Conservation (phyloP, 2,797 vertebrate species). For the Esox lucius region DNA sequence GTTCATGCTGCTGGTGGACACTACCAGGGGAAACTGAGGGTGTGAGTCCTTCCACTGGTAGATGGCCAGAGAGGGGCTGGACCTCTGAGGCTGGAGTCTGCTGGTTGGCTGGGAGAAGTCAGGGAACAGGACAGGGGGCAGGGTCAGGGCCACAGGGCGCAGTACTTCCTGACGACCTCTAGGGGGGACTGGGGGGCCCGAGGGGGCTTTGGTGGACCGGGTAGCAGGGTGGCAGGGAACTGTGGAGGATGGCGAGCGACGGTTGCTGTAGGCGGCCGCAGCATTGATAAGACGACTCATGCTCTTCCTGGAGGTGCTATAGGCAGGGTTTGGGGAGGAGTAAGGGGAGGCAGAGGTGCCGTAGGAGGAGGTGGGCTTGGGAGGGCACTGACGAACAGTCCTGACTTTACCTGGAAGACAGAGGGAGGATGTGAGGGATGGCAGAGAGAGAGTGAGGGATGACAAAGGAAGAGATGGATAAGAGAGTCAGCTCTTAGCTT, state of each 20-base stretch:
- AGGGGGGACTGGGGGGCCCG: neutral
- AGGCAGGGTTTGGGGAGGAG: neutral
- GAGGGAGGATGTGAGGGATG: conserved; percentile 12
- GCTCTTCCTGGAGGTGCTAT: conserved; percentile 3
- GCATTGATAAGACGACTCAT: neutral
- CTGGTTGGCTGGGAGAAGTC: conserved; percentile 20
- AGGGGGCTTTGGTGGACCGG: conserved; percentile 6
- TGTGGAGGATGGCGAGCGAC: neutral
- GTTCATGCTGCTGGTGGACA: conserved; percentile 22
- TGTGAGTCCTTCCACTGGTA: conserved; percentile 44
- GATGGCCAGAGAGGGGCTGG: conserved; percentile 23
- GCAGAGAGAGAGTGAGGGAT: neutral
- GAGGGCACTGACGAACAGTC: conserved; percentile 17
- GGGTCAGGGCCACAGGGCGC: conserved; percentile 67
- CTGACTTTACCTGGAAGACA: conserved; percentile 49
- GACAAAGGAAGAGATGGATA: neutral
- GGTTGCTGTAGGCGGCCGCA: neutral
- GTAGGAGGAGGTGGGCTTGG: conserved; percentile 21
- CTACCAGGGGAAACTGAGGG: neutral
- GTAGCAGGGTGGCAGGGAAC: conserved; percentile 12
- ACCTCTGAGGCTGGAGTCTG: conserved; percentile 10
- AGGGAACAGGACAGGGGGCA: conserved; percentile 71
- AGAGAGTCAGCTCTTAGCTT: neutral
- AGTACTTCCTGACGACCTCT: conserved; percentile 58
- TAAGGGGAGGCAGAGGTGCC: conserved; percentile 11